Evolutionary conservation across 2,888 invertebrate genomes (phyloP).

Genomic region (Drosophila quinaria): DNA sequence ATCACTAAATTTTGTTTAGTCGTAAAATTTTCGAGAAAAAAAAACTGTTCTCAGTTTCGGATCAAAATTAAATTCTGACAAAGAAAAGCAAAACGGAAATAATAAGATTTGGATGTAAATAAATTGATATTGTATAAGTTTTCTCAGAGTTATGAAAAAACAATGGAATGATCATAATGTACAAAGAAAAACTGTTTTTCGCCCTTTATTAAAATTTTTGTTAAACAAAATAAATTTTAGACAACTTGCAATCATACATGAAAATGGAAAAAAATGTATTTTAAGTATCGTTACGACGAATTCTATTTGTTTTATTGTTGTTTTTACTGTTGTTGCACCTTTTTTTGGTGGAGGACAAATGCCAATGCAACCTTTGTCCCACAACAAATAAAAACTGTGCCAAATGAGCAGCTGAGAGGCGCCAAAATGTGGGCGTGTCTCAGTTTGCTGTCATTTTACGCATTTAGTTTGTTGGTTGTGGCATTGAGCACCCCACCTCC

Average conservation of each 20-base stretch:
- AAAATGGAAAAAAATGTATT: background rate
- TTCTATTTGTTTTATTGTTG: background rate
- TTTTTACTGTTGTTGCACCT: conserved; percentile 24
- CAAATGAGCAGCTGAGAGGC: conserved; percentile 20
- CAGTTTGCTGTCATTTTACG: conserved; percentile 53
- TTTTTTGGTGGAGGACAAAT: conserved; percentile 1
- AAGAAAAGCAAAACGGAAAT: too few relatives aligned
- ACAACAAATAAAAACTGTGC: conserved; percentile 35
- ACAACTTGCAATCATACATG: background rate
- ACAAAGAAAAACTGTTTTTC: background rate
- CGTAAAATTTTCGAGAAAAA: too few relatives aligned
- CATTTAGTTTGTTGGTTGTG: conserved; percentile 54
- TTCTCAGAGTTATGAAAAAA: too few relatives aligned
- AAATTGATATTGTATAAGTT: too few relatives aligned
- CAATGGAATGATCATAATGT: too few relatives aligned
- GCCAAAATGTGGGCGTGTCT: conserved; percentile 16
- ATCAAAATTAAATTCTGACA: too few relatives aligned
- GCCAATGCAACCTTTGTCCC: conserved; percentile 2
- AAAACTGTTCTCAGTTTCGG: too few relatives aligned
- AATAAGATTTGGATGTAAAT: too few relatives aligned
- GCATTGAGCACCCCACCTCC: too few relatives aligned
- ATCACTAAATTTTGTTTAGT: too few relatives aligned
- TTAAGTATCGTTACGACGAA: background rate
- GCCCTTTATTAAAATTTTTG: background rate
- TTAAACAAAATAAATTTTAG: background rate